phyloP scores from a whole-genome alignment of 2,888 invertebrate genomes.

The Amblyteles armatorius region DNA sequence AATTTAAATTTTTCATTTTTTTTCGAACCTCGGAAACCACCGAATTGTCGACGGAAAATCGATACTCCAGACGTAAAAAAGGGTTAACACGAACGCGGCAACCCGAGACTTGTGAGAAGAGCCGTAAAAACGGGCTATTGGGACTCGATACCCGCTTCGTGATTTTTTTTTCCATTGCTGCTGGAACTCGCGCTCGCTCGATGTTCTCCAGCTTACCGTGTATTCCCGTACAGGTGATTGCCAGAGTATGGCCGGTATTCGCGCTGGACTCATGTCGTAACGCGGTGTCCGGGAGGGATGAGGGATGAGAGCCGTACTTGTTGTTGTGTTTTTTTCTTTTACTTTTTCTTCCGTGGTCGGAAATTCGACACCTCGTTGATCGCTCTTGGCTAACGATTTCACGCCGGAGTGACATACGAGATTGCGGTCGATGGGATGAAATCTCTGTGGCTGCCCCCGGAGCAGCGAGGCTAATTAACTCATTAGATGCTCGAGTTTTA shows the following conservation, averaged over 20 bases:
- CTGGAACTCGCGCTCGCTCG: background rate
- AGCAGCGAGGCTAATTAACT: background rate
- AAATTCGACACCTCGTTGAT: slow-evolving; percentile 33
- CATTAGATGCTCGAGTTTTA: background rate
- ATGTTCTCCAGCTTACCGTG: background rate
- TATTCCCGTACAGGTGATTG: background rate
- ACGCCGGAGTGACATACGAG: background rate
- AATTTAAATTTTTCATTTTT: background rate
- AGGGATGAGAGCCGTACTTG: background rate
- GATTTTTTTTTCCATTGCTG: background rate
- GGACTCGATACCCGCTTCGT: slow-evolving; percentile 7
- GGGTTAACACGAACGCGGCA: background rate
- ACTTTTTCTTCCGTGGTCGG: background rate
- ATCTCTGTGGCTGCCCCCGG: background rate
- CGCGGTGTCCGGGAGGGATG: background rate
- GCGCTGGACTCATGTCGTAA: slow-evolving; percentile 21
- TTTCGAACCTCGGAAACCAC: background rate
- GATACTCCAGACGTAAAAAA: slow-evolving; percentile 32
- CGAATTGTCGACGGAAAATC: slow-evolving; percentile 29
- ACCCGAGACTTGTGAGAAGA: slow-evolving; percentile 46
- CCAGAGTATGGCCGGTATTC: background rate
- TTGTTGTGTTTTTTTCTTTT: slow-evolving; percentile 9
- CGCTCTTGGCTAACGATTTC: slow-evolving; percentile 17
- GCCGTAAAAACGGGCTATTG: slow-evolving; percentile 31
- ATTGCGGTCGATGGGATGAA: background rate